Percentiles rank a stretch among this genome's conserved stretches.
Conservation (phyloP, 2,113 vertebrate species). For the Sorex fumeus region DNA sequence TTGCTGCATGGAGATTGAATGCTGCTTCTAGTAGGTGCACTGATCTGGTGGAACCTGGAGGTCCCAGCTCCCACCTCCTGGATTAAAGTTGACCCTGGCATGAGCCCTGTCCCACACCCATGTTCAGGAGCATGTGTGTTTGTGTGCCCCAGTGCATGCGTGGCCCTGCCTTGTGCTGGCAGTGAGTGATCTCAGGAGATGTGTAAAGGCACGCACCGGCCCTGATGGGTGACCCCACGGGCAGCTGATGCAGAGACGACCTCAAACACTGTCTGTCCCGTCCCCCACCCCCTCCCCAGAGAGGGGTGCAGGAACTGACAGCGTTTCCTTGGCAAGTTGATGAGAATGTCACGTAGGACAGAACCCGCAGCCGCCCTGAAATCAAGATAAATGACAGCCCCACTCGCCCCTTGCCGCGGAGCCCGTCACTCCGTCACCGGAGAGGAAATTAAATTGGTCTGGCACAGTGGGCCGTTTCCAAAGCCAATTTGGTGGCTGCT, state of each 20-base stretch:
- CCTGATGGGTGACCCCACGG: neutral
- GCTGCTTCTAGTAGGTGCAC: neutral
- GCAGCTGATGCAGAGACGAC: neutral
- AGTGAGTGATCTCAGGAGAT: neutral
- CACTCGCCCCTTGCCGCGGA: neutral
- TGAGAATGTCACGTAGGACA: slow-evolving; percentile 72
- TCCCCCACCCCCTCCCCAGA: neutral
- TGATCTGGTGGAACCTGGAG: no score
- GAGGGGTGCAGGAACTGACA: slow-evolving; percentile 34
- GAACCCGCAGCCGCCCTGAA: slow-evolving; percentile 46
- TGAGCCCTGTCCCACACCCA: neutral
- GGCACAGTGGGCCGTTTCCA: slow-evolving; percentile 53
- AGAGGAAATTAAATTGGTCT: slow-evolving; percentile 79
- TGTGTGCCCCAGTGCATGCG: neutral
- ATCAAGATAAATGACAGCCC: slow-evolving; percentile 79
- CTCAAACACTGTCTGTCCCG: neutral
- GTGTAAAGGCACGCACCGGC: neutral
- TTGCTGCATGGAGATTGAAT: neutral
- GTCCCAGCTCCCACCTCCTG: neutral
- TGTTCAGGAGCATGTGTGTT: neutral
- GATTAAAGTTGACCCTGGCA: no score
- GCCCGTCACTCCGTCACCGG: slow-evolving; percentile 39
- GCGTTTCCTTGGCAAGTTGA: slow-evolving; percentile 56
- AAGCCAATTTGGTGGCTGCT: slow-evolving; percentile 48
- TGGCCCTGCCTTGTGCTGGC: neutral